A percentile compares a stretch with the other conserved stretches of the same genome.
Conservation (phyloP, 2,888 invertebrate species). For the Caenorhabditis sulstoni region DNA sequence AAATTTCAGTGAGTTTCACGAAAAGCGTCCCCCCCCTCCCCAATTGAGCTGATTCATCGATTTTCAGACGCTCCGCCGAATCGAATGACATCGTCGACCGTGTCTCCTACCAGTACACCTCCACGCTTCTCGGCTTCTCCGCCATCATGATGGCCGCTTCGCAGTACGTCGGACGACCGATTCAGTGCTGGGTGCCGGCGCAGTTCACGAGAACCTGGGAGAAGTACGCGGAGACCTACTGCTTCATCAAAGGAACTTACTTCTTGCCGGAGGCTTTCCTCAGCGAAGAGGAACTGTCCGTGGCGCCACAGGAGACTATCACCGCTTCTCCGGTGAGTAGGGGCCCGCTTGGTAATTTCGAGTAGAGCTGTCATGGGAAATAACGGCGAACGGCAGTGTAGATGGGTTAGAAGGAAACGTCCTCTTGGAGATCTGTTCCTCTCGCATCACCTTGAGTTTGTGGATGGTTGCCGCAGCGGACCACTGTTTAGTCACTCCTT, state of each 20-base stretch:
- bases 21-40: background rate
- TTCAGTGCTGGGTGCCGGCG: conserved; percentile 80
- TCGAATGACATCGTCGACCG: conserved; percentile 78
- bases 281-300: conserved; percentile 63
- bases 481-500: too few species aligned
- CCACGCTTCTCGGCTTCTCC: conserved; percentile 57
- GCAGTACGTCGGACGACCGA: conserved; percentile 80
- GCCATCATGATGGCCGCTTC: conserved; percentile 79
- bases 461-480: too few species aligned
- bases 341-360: too few species aligned
- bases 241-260: conserved; percentile 79
- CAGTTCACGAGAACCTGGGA: conserved; percentile 79
- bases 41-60: background rate
- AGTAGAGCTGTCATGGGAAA: too few species aligned
- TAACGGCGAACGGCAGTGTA: too few species aligned
- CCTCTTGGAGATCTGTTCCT: too few species aligned
- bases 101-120: conserved; percentile 55
- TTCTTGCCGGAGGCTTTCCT: conserved; percentile 70
- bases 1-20: conserved; percentile 56
- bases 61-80: conserved; percentile 74
- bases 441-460: too few species aligned
- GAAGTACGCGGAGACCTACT: conserved; percentile 79
- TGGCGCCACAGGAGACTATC: conserved; percentile 30
- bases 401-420: too few species aligned
- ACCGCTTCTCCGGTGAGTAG: conserved; percentile 41